Percentiles rank a stretch among this genome's conserved stretches.
Evolutionary conservation across 2,113 vertebrate species (phyloP).

Genomic region (Hipposideros armiger): DNA sequence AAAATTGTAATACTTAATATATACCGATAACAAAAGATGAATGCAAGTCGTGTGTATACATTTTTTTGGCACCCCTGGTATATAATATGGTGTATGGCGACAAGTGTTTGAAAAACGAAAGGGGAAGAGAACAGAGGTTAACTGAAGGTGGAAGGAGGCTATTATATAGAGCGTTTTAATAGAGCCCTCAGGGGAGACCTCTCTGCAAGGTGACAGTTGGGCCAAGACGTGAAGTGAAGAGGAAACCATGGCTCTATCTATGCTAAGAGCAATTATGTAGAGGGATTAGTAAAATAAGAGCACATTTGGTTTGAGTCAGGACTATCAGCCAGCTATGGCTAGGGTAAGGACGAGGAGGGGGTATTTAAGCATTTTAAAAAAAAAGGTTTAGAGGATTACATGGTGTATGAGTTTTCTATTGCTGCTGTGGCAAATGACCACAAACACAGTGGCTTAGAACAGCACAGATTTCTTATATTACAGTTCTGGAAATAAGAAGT

Average conservation of each 20-base stretch:
- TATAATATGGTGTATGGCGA: not conserved
- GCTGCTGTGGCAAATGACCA: not conserved
- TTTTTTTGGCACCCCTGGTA: too few species aligned
- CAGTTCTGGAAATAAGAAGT: not conserved
- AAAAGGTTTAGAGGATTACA: not conserved
- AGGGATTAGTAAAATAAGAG: not conserved
- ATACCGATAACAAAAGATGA: too few species aligned
- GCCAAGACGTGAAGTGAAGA: not conserved
- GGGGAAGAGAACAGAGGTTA: not conserved
- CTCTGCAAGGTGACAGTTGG: not conserved
- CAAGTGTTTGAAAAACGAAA: not conserved
- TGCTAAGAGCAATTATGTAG: not conserved
- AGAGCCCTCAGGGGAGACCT: not conserved
- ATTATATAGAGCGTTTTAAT: not conserved
- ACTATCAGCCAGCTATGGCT: not conserved
- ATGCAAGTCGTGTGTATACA: too few species aligned
- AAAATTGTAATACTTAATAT: too few species aligned
- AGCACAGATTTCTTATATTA: not conserved
- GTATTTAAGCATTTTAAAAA: not conserved
- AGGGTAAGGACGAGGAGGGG: not conserved
- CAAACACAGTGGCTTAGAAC: not conserved
- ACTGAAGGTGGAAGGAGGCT: not conserved
- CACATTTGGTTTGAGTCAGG: not conserved
- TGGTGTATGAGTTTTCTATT: not conserved
- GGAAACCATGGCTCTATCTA: not conserved